Evolutionary conservation across 2,113 vertebrate species (phyloP), one percentile per base, ranked within the genome.

Genomic region (Pseudopipra pipra): DNA sequence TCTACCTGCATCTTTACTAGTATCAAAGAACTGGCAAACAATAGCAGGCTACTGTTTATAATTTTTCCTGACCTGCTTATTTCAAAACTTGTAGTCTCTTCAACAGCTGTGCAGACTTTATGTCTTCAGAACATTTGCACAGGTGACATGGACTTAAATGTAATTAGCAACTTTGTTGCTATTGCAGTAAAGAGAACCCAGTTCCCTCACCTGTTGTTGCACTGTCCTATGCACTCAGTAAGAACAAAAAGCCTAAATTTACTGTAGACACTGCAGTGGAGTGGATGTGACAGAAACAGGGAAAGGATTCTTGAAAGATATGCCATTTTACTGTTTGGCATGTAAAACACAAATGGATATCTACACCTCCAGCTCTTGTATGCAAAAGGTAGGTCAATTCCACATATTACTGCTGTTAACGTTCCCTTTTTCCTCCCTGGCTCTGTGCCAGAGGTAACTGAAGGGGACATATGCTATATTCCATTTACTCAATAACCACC

Each of bases 241-340:
- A 3, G 10, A 76, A 73, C 2, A 70, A 73, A 94, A 66, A 22
- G 5, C 18, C 28, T 85, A 21, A 86, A 80, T 68, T 90, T 73
- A 51, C 21, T 72, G 21, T 6, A 59, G 56, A 41, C 12, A 28
- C 23, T 73, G 51, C 65, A 68, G 21, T 27, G 47, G 19, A 67
- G 19, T 33, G 30, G 28, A 86, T 63, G 14, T 24, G 31, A 66
- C 7, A 79, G 59, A 83, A 73, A 58, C 5, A 73, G 25, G 19
- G 31, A 83, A 80, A 80, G 12, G 37, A 37, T 13, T 46, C 35
- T n/a, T 1, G 0, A 73, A 83, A 85, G 11, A 61, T 8, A 39
- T 0, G 2, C 0, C 1, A 7, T 49, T 95, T 83, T 75, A 66
- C 10, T 2, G 0, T 37, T 27, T 44, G 51, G 31, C 9, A 28